Evolutionary conservation across 2,888 invertebrate species (phyloP), one percentile per base, ranked within the genome.

Genomic region (Tanytarsus gracilentus): DNA sequence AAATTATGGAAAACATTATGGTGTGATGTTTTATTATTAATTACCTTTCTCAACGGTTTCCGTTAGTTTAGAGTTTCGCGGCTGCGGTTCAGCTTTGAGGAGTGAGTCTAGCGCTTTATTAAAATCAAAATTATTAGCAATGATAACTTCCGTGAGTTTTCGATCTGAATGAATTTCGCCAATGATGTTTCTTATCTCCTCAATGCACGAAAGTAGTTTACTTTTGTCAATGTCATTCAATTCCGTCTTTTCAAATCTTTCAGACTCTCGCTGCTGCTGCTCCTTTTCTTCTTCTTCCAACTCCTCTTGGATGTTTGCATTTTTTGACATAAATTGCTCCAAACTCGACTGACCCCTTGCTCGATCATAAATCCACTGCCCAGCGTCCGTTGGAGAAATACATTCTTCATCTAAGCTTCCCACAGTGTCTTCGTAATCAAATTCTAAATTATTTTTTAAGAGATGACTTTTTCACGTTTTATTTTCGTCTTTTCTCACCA

Each of bases 341-440:
- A 92, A 84, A 65, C 82, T 85, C 63, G 83, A 82, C 66, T 83
- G 81, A 59, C 82, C 83, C 36, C 82, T 78, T 64, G 83, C 84
- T 48, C 94, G 80, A 69, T 94, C 90, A 69, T 84, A 95, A 69
- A 94, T 78, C 77, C 90, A 95, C 69, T 88, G 86, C 62, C 84
- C 81, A 36, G 83, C 78, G 76, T 92, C 90, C 69, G 88, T 87
- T 2, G 95, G 94, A 11, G 95, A 96, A 67, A 93, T 83, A 69
- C 86, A 88, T 72, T 83, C 87, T 70, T 96, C 96, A 40, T 94
- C 86, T 2, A 95, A 95, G 72, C 91, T 89, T 9, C 95, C 95
- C 71, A 93, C 96, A 62, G 90, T 82, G 76, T 91, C 92, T 63
- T 74, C 90, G 14, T 83, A 86, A 68, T 94, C 94, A 70, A 89